Percentiles rank a stretch among this genome's conserved stretches.
phyloP scores from a whole-genome alignment of 2,113 vertebrate species.

The Solea senegalensis region DNA sequence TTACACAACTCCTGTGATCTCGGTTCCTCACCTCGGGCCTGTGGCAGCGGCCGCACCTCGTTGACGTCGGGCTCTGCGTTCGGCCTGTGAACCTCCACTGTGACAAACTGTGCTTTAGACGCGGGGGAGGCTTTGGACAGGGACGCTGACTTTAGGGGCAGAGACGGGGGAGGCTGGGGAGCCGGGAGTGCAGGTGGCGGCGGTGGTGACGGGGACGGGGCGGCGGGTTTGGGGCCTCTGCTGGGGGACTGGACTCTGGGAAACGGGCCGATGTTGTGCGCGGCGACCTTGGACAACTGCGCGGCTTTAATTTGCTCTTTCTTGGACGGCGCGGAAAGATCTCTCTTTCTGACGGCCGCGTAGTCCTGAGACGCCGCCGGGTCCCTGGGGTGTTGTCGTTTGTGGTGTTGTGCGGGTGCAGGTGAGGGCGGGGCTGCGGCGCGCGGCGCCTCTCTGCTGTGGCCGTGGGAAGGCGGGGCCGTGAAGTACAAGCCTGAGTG shows the following conservation, averaged over 20 bases:
- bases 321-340: slow-evolving; percentile 69
- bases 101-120: slow-evolving; percentile 89
- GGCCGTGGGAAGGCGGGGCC: slow-evolving; percentile 73
- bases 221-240: slow-evolving; percentile 68
- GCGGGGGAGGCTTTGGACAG: slow-evolving; percentile 65
- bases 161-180: slow-evolving; percentile 50
- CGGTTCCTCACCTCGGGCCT: slow-evolving; percentile 86
- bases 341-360: slow-evolving; percentile 65
- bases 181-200: slow-evolving; percentile 66
- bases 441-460: slow-evolving; percentile 61
- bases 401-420: slow-evolving; percentile 44
- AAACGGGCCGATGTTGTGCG: slow-evolving; percentile 89
- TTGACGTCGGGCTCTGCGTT: slow-evolving; percentile 96
- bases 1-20: too few species aligned
- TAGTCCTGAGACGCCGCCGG: slow-evolving; percentile 57
- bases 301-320: slow-evolving; percentile 71
- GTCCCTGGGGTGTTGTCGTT: slow-evolving; percentile 57
- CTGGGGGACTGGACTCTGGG: slow-evolving; percentile 91
- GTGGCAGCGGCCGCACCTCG: slow-evolving; percentile 92
- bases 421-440: slow-evolving; percentile 30
- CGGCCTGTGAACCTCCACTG: slow-evolving; percentile 94
- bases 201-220: slow-evolving; percentile 61
- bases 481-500: slow-evolving; percentile 89
- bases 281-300: slow-evolving; percentile 84
- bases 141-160: slow-evolving; percentile 50